Evolutionary conservation across 2,888 invertebrate species (phyloP).

Genomic region (Lepas anatifera): DNA sequence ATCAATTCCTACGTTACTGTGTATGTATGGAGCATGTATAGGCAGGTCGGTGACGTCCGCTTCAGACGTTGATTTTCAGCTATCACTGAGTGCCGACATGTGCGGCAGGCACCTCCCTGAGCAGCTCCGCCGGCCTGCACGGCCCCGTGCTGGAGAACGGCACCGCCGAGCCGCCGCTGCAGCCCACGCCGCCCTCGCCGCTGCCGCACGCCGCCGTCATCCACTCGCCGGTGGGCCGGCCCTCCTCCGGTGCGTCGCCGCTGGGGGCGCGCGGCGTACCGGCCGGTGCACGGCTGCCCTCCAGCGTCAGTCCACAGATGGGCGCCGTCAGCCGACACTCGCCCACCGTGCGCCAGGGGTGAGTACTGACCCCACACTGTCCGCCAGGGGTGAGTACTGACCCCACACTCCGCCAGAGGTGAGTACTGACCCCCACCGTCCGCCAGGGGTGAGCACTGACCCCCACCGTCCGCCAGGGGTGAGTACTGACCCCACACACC

Average conservation of each 20-base stretch:
- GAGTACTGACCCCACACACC: too few relatives aligned
- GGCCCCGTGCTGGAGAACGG: slow-evolving; percentile 4
- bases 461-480: too few relatives aligned
- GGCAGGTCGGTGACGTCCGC: too few relatives aligned
- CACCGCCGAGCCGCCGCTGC: background rate
- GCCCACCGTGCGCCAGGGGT: slow-evolving; percentile 17
- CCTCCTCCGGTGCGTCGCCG: background rate
- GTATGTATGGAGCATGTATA: too few relatives aligned
- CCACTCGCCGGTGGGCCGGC: background rate
- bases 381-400: background rate
- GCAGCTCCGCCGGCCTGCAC: too few relatives aligned
- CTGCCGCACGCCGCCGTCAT: background rate
- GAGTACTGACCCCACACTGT: background rate
- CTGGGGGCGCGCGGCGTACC: slow-evolving; percentile 1
- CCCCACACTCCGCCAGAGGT: too few relatives aligned
- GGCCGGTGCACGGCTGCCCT: background rate
- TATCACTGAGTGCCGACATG: too few relatives aligned
- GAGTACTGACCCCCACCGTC: too few relatives aligned
- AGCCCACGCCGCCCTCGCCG: slow-evolving; percentile 8
- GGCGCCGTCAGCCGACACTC: slow-evolving; percentile 20
- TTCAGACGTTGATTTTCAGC: too few relatives aligned
- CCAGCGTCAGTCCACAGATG: slow-evolving; percentile 18
- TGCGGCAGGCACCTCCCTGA: too few relatives aligned
- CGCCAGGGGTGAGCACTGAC: too few relatives aligned
- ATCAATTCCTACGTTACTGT: too few relatives aligned